phyloP scores from a whole-genome alignment of 2,888 invertebrate species.

The Eilema griseolum region DNA sequence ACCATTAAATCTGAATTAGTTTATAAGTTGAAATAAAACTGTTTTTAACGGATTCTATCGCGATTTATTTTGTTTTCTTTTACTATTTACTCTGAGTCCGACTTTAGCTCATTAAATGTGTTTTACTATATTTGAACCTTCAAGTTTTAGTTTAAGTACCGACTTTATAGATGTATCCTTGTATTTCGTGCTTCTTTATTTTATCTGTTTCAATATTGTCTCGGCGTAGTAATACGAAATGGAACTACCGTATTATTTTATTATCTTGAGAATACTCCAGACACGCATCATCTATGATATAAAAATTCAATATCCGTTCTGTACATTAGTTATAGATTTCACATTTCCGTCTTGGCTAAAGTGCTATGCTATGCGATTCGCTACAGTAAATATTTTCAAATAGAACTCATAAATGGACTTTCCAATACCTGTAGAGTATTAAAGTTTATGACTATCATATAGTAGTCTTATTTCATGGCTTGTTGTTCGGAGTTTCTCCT shows the following conservation, averaged over 20 bases:
- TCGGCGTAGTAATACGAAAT: constrained; percentile 45
- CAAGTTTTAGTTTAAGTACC: constrained; percentile 11
- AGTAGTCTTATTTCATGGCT: constrained; percentile 62
- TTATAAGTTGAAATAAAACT: not conserved
- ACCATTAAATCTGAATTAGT: not conserved
- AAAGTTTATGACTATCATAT: constrained; percentile 64
- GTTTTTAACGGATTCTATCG: not conserved
- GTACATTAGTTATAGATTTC: constrained; percentile 79
- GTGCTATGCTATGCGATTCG: constrained; percentile 62
- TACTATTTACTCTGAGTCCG: no score
- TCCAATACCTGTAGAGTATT: constrained; percentile 69
- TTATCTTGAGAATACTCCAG: constrained; percentile 72
- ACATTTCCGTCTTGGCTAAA: constrained; percentile 69
- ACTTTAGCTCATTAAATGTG: no score
- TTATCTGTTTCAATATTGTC: constrained; percentile 40
- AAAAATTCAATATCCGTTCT: constrained; percentile 80
- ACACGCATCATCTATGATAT: constrained; percentile 76
- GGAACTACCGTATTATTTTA: constrained; percentile 71
- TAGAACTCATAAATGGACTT: constrained; percentile 65
- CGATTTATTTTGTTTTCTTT: not conserved
- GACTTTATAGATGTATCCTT: constrained; percentile 14
- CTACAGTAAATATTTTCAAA: constrained; percentile 70
- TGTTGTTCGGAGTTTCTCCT: constrained; percentile 53
- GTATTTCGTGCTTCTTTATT: constrained; percentile 40
- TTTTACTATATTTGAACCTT: not conserved